Evolutionary conservation across 2,888 invertebrate genomes (phyloP).

Genomic region (Hyposoter didymator): DNA sequence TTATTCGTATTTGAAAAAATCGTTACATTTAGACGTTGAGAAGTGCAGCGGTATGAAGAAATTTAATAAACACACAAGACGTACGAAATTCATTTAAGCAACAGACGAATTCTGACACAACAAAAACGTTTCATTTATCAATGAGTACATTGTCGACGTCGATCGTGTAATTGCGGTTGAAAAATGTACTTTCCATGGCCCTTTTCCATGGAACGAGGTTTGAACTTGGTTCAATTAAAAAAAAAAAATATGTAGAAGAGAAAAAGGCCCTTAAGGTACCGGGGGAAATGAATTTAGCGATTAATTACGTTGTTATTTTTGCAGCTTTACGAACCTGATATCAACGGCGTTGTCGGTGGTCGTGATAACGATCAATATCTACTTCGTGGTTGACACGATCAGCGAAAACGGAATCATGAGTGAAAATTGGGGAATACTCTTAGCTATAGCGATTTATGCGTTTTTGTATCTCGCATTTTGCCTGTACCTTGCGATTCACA

Average conservation of each 20-base stretch:
- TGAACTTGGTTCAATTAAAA: not conserved
- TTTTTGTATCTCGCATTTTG: slow-evolving; percentile 90
- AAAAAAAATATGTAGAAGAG: not conserved
- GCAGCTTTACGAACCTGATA: slow-evolving; percentile 89
- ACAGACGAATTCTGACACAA: not conserved
- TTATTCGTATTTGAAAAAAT: not conserved
- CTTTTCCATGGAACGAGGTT: not conserved
- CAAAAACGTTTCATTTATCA: not conserved
- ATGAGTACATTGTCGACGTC: not conserved
- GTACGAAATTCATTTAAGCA: not conserved
- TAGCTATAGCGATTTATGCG: slow-evolving; percentile 86
- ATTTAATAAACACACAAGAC: not conserved
- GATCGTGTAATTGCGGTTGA: not conserved
- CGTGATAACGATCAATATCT: slow-evolving; percentile 92
- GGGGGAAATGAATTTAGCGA: not conserved
- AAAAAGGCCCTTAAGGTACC: not conserved
- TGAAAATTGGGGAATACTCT: slow-evolving; percentile 84
- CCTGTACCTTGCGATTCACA: slow-evolving; percentile 90
- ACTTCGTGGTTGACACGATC: slow-evolving; percentile 89
- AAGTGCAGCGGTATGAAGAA: not conserved
- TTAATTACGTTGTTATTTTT: slow-evolving; percentile 75
- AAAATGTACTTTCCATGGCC: not conserved
- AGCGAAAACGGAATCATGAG: slow-evolving; percentile 82
- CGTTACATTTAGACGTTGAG: not conserved
- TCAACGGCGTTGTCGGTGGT: slow-evolving; percentile 88